These are phyloP conservation scores for Apotomis betuletana DNA, from an alignment of 2,888 invertebrate species.

Conservation along the genomic window DNA sequence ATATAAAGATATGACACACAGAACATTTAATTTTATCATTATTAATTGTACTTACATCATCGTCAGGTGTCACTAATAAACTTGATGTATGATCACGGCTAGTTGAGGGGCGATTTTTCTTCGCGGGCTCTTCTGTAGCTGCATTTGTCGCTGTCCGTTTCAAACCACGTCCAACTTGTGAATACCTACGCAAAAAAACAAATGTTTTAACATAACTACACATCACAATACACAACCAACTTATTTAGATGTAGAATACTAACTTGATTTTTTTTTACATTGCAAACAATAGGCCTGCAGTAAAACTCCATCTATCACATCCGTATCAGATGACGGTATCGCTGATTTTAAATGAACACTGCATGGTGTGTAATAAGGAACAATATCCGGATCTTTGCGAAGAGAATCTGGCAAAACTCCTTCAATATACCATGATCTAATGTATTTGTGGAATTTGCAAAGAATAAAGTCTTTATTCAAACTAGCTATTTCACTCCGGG, in stretches of 20 bases:
- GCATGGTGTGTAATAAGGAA: background rate
- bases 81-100: too few species aligned
- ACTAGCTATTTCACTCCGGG: background rate
- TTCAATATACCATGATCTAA: background rate
- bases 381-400: background rate
- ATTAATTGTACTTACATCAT: conserved; percentile 9
- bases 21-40: conserved; percentile 11
- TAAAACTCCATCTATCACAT: background rate
- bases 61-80: too few species aligned
- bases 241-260: background rate
- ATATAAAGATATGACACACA: background rate
- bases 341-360: background rate
- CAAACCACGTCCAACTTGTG: too few species aligned
- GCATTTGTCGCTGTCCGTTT: too few species aligned
- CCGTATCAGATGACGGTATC: background rate
- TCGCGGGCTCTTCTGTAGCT: too few species aligned
- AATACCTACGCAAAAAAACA: too few species aligned
- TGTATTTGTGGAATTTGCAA: background rate
- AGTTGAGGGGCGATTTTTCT: too few species aligned
- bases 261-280: background rate
- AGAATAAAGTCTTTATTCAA: background rate
- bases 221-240: too few species aligned
- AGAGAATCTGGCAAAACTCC: background rate
- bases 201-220: too few species aligned
- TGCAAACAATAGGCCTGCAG: background rate